Base-by-base conservation (phyloP, 2,113 vertebrate genomes). In the Pteruthius melanotis region DNA sequence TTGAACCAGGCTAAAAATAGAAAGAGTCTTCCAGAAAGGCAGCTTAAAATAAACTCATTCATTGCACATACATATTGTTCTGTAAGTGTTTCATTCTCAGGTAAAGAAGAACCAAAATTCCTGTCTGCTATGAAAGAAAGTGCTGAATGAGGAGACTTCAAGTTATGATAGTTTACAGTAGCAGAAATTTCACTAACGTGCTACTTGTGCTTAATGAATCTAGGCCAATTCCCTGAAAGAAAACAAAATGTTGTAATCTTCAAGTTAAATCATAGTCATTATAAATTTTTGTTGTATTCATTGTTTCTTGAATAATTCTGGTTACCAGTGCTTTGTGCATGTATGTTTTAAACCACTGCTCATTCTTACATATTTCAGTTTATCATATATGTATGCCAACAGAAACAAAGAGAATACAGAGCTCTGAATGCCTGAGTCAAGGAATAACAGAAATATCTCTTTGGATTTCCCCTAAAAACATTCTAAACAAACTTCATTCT, bases 1-100 rank as follows among this genome's bases (percentile, higher is more conserved):
- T n/a, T 65, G 66, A 70, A 52, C 26, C 2, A 2, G 39, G 28
- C 56, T 91, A 87, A 95, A 94, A 93, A 83, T 85, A 94, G 86
- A 11, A 66, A 37, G 20, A 64, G 13, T 15, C 49, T 69, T 64
- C 27, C 37, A 77, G 68, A 86, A 95, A 92, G 31, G 24, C 35
- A 45, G 61, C 69, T 82, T 79, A 54, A 93, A 89, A 79, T 87
- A 87, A 91, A 83, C 39, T 15, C 22, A 65, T 10, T 83, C 69
- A 89, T 63, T 69, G 84, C 30, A 64, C 17, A 27, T 68, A 65
- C 5, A 28, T 35, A 44, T 47, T 69, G 16, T 54, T 72, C 65
- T 83, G 21, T 52, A 87, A 92, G 87, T 45, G 30, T 21, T 44
- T 89, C 11, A 21, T 86, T 94, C 78, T 83, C 21, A 72, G 30